Conservation (phyloP, 2,113 vertebrate genomes). For the Bambusicola thoracicus region DNA sequence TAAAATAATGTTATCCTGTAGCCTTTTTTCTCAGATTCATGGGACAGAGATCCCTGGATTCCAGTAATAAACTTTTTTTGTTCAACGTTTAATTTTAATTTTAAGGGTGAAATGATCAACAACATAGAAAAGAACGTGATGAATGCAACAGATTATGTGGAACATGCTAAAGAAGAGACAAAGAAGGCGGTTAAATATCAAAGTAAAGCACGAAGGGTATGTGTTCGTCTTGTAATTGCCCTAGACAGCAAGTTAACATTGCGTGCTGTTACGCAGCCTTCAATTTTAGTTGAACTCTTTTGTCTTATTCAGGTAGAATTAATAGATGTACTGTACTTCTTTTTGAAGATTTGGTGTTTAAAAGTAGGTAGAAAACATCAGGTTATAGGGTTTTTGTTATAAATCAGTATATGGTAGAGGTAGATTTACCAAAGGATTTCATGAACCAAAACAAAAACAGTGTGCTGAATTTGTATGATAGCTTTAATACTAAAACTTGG, state of each 20-base stretch:
- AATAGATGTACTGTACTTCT: neutral
- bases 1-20: rapidly evolving
- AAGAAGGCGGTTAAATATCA: slow-evolving; percentile 93
- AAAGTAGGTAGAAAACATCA: neutral
- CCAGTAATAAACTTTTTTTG: neutral
- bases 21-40: neutral
- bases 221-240: neutral
- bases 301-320: neutral
- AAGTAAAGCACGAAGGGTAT: slow-evolving; percentile 91
- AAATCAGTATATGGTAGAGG: neutral
- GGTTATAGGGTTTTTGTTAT: neutral
- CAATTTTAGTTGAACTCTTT: neutral
- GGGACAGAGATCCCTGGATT: neutral
- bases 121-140: slow-evolving; percentile 93
- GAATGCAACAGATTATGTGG: slow-evolving; percentile 88
- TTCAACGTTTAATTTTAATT: slow-evolving; percentile 64
- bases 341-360: neutral
- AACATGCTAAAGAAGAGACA: slow-evolving; percentile 90
- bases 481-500: neutral
- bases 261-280: neutral
- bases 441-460: neutral
- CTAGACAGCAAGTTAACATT: neutral
- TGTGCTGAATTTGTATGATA: neutral
- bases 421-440: neutral
- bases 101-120: slow-evolving; percentile 94